Base-by-base conservation (phyloP, 92 coral and sea anemone species). In the Micromussa lordhowensis region DNA sequence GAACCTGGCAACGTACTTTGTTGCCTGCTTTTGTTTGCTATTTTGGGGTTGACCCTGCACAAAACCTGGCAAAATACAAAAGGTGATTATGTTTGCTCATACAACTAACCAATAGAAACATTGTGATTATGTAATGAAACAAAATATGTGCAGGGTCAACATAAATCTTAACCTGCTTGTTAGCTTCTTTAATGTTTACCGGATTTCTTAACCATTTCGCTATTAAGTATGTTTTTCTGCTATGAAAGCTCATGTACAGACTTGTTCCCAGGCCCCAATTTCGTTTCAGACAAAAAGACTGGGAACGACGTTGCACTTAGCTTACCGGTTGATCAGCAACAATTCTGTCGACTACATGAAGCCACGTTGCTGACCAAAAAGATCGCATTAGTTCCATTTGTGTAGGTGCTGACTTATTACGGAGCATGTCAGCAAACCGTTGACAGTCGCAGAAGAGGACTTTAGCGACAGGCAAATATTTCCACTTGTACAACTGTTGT, bases 381-480 rank as follows among this genome's bases (percentile, higher is more conserved):
- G 75, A 17, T 29, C 31, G 8, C 77, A 63, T 73, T 8, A 40
- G 38, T 28, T 79, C 51, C 51, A 44, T 44, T 29, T 74, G 63
- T 15, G 19, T 0, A 49, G 15, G 82, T 3, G 61, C 53, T 5
- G 79, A n/a, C 53, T 32, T 63, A 32, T 24, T 54, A 49, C 57
- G 55, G 29, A 89, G 59, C 38, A 49, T 77, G 28, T 89, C 71
- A 77, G 82, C 69, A 51, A 49, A 89, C 29, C 49, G 29, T 54
- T 89, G 77, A 68, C 88, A 89, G 11, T 89, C 92, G 49, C 34
- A 89, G 84, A 89, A 89, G 30, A 77, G 30, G 6, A 83, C 87
- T 80, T 89, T 83, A 16, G 80, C 77, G 17, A 89, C 84, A 30
- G 92, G 92, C 17, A 89, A 10, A 53, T 64, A 24, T 30, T 83